Percentiles rank a stretch among this genome's conserved stretches.
Evolutionary conservation across 1,140 invertebrate species (phyloP).

Genomic region (Solenopsis fugax): DNA sequence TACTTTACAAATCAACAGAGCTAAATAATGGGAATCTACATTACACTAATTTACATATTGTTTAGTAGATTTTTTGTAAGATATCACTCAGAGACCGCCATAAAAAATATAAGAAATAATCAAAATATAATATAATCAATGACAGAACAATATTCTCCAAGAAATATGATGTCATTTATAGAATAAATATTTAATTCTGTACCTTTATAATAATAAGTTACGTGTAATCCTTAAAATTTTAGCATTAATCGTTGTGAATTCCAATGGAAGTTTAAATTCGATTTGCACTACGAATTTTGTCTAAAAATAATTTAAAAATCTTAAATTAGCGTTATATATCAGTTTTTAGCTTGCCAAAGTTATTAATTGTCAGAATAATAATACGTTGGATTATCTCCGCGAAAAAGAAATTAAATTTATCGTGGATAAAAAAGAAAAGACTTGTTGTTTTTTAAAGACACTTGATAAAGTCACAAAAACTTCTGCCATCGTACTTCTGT

Average conservation of each 20-base stretch:
- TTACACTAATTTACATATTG: background rate
- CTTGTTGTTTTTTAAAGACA: background rate
- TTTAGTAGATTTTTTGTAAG: background rate
- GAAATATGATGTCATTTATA: background rate
- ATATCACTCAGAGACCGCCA: background rate
- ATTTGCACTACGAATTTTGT: background rate
- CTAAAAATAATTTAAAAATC: background rate
- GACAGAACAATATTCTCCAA: background rate
- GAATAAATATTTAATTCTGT: background rate
- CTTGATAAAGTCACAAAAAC: background rate
- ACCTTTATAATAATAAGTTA: background rate
- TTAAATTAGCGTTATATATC: background rate
- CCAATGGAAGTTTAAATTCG: background rate
- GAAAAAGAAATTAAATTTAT: slow-evolving; percentile 24
- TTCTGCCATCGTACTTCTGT: background rate
- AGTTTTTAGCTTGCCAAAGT: background rate
- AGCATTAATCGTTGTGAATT: background rate
- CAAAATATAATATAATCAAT: background rate
- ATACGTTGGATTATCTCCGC: background rate
- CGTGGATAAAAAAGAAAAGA: background rate
- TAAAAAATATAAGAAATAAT: background rate
- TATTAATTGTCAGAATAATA: background rate
- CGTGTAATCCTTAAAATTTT: background rate
- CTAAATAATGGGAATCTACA: background rate
- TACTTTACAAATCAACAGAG: background rate